A percentile compares a stretch with the other conserved stretches of the same genome.
phyloP scores from a whole-genome alignment of 2,797 vertebrate genomes.

The Numenius phaeopus region DNA sequence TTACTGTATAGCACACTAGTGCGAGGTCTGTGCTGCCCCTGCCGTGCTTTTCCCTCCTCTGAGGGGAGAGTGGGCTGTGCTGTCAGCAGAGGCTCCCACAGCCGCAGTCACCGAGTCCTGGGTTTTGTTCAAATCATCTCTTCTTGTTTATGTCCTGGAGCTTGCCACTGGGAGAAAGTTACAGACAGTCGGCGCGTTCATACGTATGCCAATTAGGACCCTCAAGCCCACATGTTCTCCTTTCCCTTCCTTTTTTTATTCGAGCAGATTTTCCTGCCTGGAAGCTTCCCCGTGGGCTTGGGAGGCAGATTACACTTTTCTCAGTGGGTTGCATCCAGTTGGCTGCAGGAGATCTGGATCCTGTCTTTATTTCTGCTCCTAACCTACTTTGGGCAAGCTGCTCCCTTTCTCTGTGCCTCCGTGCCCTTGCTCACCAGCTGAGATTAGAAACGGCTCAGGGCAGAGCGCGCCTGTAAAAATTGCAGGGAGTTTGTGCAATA shows the following conservation, averaged over 20 bases:
- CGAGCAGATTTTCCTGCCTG: conserved; percentile 43
- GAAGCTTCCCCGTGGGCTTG: conserved; percentile 25
- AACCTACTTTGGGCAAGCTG: conserved; percentile 68
- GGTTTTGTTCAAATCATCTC: neutral
- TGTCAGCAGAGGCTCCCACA: neutral
- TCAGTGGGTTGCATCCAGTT: conserved; percentile 18
- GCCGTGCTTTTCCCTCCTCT: neutral
- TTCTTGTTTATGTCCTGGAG: conserved; percentile 3
- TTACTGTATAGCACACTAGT: neutral
- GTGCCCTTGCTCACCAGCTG: conserved; percentile 60
- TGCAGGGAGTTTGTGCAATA: conserved; percentile 33
- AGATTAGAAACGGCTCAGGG: conserved; percentile 13
- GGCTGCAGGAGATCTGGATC: conserved; percentile 51
- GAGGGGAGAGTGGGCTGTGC: neutral
- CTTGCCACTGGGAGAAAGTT: conserved; percentile 1
- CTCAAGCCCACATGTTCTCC: neutral
- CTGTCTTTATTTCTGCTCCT: conserved; percentile 52
- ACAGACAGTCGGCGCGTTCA: neutral
- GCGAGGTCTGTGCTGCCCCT: neutral
- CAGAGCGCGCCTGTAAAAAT: conserved; percentile 49
- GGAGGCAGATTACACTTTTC: conserved; percentile 45
- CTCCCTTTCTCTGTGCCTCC: conserved; percentile 49
- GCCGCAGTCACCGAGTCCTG: neutral
- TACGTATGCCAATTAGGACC: neutral
- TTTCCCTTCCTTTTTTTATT: neutral